These are phyloP conservation scores for Adelphocoris suturalis DNA, from an alignment of 2,888 invertebrate genomes.

Conservation along the genomic window DNA sequence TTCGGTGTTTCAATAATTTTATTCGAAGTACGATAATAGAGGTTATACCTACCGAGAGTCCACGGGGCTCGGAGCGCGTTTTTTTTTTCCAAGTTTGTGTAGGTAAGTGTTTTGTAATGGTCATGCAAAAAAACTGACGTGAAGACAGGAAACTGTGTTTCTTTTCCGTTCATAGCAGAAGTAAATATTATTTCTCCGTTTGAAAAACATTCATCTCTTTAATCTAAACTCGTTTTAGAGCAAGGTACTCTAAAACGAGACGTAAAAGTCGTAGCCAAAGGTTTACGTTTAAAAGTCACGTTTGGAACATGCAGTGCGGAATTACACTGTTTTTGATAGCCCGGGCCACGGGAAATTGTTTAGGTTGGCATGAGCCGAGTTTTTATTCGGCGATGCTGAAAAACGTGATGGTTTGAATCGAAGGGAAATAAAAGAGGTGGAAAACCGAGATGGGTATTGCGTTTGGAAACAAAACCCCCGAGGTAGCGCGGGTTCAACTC, in stretches of 20 bases:
- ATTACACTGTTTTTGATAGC: constrained; percentile 15
- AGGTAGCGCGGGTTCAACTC: not conserved
- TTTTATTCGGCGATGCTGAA: not conserved
- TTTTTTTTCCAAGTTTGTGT: too few relatives aligned
- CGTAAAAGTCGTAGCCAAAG: not conserved
- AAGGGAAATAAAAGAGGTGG: constrained; percentile 6
- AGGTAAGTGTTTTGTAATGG: too few relatives aligned
- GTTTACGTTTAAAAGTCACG: constrained; percentile 35
- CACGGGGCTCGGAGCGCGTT: too few relatives aligned
- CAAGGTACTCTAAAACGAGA: not conserved
- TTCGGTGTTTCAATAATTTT: too few relatives aligned
- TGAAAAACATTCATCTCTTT: not conserved
- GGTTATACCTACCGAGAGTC: too few relatives aligned
- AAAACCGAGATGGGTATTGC: constrained; percentile 23
- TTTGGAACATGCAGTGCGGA: constrained; percentile 27
- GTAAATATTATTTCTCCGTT: constrained; percentile 16
- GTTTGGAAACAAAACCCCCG: not conserved
- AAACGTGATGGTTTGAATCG: constrained; percentile 11
- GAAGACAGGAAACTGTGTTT: not conserved
- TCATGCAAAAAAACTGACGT: too few relatives aligned
- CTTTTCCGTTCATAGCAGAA: not conserved
- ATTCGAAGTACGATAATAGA: too few relatives aligned
- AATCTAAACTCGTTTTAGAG: not conserved
- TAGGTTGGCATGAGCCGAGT: not conserved
- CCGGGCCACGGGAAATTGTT: not conserved